These are phyloP conservation scores for Sciurus carolinensis DNA, from an alignment of 2,797 vertebrate species.

Conservation along the genomic window DNA sequence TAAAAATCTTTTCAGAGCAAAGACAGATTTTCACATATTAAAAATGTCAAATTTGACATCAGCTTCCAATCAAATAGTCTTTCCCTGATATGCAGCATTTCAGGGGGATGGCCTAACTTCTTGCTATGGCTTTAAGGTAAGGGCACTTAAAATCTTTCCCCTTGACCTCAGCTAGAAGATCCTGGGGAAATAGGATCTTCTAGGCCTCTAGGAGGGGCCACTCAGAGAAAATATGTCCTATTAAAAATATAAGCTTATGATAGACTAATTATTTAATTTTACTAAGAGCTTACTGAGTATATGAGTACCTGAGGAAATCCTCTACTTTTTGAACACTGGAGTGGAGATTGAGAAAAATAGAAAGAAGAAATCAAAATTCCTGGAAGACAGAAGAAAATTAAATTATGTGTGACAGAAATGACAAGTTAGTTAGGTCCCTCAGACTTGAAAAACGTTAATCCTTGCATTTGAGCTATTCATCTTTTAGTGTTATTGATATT, in stretches of 20 bases:
- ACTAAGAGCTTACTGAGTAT: background rate
- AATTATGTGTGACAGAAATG: background rate
- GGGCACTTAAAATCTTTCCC: accelerated
- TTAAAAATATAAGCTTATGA: background rate
- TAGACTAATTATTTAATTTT: background rate
- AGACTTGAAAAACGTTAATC: background rate
- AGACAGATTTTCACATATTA: background rate
- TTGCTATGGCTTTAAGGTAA: background rate
- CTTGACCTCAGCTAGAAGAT: too few species aligned
- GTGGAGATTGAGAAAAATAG: background rate
- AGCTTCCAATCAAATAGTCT: background rate
- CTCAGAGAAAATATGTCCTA: background rate
- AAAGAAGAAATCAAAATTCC: background rate
- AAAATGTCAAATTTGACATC: background rate
- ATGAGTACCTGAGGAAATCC: background rate
- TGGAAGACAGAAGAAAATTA: background rate
- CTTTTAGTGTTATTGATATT: background rate
- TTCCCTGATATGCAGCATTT: background rate
- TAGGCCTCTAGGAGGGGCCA: background rate
- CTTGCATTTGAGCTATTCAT: background rate
- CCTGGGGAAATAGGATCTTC: background rate
- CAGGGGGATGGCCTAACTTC: background rate
- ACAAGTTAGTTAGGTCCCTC: background rate
- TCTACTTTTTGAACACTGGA: background rate
- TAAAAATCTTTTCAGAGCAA: background rate